These are phyloP conservation scores for Linnaemya vulpina DNA, from an alignment of 2,888 invertebrate genomes.

Conservation along the genomic window DNA sequence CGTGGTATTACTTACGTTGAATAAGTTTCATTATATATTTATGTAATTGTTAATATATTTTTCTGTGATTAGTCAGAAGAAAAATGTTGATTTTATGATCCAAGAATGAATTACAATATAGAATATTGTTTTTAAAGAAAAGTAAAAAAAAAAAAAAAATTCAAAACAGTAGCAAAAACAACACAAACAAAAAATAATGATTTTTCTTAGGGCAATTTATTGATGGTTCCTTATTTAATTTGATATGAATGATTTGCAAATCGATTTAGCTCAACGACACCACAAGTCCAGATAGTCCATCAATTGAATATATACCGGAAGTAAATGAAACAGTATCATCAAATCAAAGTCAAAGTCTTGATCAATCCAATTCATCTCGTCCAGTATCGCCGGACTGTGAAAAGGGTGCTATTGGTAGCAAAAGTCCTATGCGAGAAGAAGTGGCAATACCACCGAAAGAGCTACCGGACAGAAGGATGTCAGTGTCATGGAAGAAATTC, in stretches of 20 bases:
- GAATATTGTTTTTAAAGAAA: conserved; percentile 10
- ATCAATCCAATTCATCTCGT: conserved; percentile 82
- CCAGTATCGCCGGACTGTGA: conserved; percentile 84
- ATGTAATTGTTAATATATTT: conserved; percentile 17
- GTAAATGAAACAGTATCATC: conserved; percentile 74
- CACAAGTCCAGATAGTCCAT: conserved; percentile 80
- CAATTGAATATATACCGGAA: conserved; percentile 79
- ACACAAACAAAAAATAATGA: conserved; percentile 35
- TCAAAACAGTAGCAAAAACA: not conserved
- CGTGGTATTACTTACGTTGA: conserved; percentile 9
- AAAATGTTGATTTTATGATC: conserved; percentile 19
- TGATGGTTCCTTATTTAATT: conserved; percentile 66
- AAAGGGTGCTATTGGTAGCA: conserved; percentile 67
- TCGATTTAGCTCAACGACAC: conserved; percentile 76
- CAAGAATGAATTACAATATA: conserved; percentile 16
- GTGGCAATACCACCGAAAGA: conserved; percentile 80
- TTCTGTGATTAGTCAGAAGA: conserved; percentile 48
- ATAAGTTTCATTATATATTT: conserved; percentile 22
- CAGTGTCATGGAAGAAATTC: conserved; percentile 90
- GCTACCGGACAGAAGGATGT: conserved; percentile 85
- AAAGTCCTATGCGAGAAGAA: conserved; percentile 73
- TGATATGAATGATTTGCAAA: conserved; percentile 73
- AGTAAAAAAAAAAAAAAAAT: conserved; percentile 34
- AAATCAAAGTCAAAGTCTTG: conserved; percentile 74
- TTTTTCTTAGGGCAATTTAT: conserved; percentile 56